phyloP scores from a whole-genome alignment of 2,888 invertebrate species.

The Minunthozetes semirufus region DNA sequence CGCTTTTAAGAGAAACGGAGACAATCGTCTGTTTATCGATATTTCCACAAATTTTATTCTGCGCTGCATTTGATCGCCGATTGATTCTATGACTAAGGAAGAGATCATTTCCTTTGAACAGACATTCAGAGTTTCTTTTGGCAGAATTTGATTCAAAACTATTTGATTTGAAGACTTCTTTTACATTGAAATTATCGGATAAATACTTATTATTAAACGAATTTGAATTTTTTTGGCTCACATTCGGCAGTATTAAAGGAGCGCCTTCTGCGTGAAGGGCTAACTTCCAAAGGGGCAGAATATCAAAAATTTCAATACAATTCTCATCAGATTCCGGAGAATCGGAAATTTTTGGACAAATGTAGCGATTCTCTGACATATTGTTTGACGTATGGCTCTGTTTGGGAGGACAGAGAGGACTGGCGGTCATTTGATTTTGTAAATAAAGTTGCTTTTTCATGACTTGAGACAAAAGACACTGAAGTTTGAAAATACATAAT shows the following conservation, averaged over 20 bases:
- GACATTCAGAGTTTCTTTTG: not conserved
- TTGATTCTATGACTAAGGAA: not conserved
- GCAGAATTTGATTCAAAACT: not conserved
- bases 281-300: slow-evolving; percentile 9
- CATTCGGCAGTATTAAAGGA: slow-evolving; percentile 20
- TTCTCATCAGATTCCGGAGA: not conserved
- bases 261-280: slow-evolving; percentile 33
- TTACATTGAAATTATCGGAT: not conserved
- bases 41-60: not conserved
- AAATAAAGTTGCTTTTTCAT: not conserved
- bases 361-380: not conserved
- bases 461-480: not conserved
- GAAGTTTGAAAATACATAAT: not conserved
- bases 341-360: not conserved
- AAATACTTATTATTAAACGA: not conserved
- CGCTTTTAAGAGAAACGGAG: not conserved
- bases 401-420: too few relatives aligned
- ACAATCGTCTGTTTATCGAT: not conserved
- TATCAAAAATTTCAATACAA: not conserved
- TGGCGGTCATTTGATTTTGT: too few relatives aligned
- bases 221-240: not conserved
- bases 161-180: not conserved
- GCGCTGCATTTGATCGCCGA: not conserved
- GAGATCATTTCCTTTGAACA: slow-evolving; percentile 14
- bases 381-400: too few relatives aligned